Evolutionary conservation across 2,113 vertebrate species (phyloP), one percentile per base, ranked within the genome.

Genomic region (Cathartes aura): DNA sequence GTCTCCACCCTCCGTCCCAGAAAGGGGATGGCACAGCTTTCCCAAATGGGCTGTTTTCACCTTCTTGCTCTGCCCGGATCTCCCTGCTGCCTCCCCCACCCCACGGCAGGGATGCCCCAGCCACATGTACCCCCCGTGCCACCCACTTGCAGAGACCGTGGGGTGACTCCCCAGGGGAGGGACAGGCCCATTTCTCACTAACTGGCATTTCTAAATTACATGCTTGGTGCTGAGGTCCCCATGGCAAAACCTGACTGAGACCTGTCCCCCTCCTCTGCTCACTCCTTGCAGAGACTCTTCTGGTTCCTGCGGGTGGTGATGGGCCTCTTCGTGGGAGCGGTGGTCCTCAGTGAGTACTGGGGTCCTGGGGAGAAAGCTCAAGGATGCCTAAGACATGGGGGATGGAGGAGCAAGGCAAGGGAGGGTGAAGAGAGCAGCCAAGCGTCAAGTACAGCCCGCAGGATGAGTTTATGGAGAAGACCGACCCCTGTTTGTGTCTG

Each of bases 291-390:
- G 99, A 96, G 99, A 88, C 94, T 99, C 73, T 98, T 99, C 96
- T 99, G 99, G 99, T 95, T 99, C 95, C 96, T 99, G 86, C 95
- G 99, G 94, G 97, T 99, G 79, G 89, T 99, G 45, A 93, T 97
- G 91, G 99, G 99, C 62, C 98, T 99, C 74, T 99, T 99, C 91
- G 96, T 99, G 71, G 99, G 99, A 55, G 98, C 93, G 0, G 99
- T 99, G 70, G 98, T 99, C 94, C 99, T 99, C 11, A 99, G 99
- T 99, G 96, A 99, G 93, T 88, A 21, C 7, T 9, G 9, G 56
- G 19, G 15, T 23, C 34, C 52, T 30, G 18, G 38, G 40, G 21
- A 29, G 24, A 19, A n/a, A 59, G 19, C 27, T 24, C 80, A 14
- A 52, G 56, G 75, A 1, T 52, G 26, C 24, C 55, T 55, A 34